phyloP scores from a whole-genome alignment of 2,888 invertebrate genomes.

The Dicyrtomina minuta region DNA sequence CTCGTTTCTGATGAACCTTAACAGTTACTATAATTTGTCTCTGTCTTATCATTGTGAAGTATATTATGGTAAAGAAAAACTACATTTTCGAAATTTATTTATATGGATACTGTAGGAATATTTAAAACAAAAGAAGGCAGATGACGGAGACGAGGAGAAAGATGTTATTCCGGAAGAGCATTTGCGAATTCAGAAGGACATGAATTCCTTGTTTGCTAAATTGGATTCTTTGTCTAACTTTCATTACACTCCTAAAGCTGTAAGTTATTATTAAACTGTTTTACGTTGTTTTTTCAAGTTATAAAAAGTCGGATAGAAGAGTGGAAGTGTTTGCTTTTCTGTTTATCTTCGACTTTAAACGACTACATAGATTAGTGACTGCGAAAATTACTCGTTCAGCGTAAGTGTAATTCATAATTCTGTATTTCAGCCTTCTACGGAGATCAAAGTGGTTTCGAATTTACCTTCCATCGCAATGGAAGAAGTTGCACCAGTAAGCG shows the following conservation, averaged over 20 bases:
- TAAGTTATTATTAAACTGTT: constrained; percentile 54
- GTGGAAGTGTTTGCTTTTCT: constrained; percentile 1
- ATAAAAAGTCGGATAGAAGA: no score
- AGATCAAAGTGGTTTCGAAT: constrained; percentile 86
- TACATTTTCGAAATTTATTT: no score
- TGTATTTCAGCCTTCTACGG: constrained; percentile 68
- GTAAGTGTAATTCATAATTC: constrained; percentile 2
- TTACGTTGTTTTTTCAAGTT: no score
- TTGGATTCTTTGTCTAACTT: constrained; percentile 91
- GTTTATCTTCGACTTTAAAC: constrained; percentile 3
- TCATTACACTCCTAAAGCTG: constrained; percentile 87
- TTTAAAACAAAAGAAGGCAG: constrained; percentile 65
- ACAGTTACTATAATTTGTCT: not conserved
- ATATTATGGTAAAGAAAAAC: no score
- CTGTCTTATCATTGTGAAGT: no score
- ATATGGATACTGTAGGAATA: constrained; percentile 69
- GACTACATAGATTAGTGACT: not conserved
- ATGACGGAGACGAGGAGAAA: constrained; percentile 63
- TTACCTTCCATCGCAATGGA: constrained; percentile 89
- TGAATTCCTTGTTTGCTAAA: constrained; percentile 76
- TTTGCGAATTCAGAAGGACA: constrained; percentile 71
- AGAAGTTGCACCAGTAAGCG: constrained; percentile 89
- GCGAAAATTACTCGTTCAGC: not conserved
- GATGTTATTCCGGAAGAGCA: constrained; percentile 67
- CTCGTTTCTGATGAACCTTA: constrained; percentile 40